Base-by-base conservation (phyloP, 2,113 vertebrate genomes). In the Nestor notabilis region DNA sequence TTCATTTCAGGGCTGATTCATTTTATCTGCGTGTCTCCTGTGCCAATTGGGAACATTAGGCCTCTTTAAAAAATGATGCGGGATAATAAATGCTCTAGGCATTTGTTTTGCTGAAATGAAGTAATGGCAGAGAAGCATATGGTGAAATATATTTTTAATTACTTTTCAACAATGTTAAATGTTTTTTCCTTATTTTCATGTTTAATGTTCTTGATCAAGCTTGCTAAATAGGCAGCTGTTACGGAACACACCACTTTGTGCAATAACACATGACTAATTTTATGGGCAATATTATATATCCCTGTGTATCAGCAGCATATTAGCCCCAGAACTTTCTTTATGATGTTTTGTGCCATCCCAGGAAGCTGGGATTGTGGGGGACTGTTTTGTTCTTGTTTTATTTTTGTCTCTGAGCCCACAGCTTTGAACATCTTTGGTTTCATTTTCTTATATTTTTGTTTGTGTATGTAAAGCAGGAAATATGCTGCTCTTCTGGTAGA, bases 81-180 rank as follows among this genome's bases (percentile, higher is more conserved):
- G 65, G 43, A 98, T 98, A 98, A 97, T 98, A 98, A 98, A 96
- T 97, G 97, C 95, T 97, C 83, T 77, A 97, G 96, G 95, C 98
- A 97, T 97, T 98, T 98, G 96, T 98, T 98, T 98, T 97, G 94
- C 96, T 97, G 85, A 96, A 97, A 94, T 83, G 78, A 98, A 97
- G 60, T 97, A 97, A 98, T 46, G 72, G 85, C 81, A 94, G 91
- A 94, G 90, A 95, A 98, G 75, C 98, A 98, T 98, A 98, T 98
- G 98, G 97, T 97, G 94, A 98, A 97, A 98, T 98, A 98, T 97
- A 98, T 98, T 98, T 98, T 98, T 98, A 98, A 98, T 98, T 98
- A 98, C 97, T 98, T 98, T 98, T 98, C 96, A 98, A 97, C 97
- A 98, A 95, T 97, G 97, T 98, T 97, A 98, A 98, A 95, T 97